These are phyloP conservation scores for Pseudobourletiella spinata DNA, from an alignment of 1,140 invertebrate species.

Conservation along the genomic window DNA sequence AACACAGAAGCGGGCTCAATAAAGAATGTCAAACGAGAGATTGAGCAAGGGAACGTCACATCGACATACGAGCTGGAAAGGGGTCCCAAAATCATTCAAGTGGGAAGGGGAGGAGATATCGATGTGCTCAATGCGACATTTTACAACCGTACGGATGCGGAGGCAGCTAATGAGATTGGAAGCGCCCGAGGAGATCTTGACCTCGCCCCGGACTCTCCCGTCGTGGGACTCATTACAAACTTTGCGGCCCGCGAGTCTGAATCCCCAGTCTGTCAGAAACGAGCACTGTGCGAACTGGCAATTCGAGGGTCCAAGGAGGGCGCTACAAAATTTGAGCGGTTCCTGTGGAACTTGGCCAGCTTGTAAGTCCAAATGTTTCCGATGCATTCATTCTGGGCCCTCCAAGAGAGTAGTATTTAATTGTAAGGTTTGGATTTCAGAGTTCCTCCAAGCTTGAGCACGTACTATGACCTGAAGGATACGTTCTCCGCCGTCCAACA, in stretches of 20 bases:
- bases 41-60: no score
- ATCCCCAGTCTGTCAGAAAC: slow-evolving; percentile 26
- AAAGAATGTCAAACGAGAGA: no score
- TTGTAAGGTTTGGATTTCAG: slow-evolving; percentile 14
- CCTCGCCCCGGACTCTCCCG: slow-evolving; percentile 25
- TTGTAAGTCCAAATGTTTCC: slow-evolving; percentile 23
- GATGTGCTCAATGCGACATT: no score
- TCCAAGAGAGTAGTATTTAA: neutral
- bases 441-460: slow-evolving; percentile 25
- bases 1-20: no score
- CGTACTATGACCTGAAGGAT: slow-evolving; percentile 32
- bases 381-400: neutral
- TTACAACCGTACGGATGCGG: no score
- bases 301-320: slow-evolving; percentile 18
- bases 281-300: slow-evolving; percentile 33
- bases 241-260: slow-evolving; percentile 28
- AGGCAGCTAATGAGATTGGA: no score
- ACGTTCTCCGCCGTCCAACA: slow-evolving; percentile 24
- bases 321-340: slow-evolving; percentile 32
- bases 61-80: no score
- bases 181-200: no score
- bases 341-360: slow-evolving; percentile 33
- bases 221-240: slow-evolving; percentile 28
- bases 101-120: no score
- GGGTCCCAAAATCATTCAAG: no score